These are phyloP conservation scores for Pentamera pediparva DNA, from an alignment of 53 echinoderm and acorn worm species.

Conservation along the genomic window DNA sequence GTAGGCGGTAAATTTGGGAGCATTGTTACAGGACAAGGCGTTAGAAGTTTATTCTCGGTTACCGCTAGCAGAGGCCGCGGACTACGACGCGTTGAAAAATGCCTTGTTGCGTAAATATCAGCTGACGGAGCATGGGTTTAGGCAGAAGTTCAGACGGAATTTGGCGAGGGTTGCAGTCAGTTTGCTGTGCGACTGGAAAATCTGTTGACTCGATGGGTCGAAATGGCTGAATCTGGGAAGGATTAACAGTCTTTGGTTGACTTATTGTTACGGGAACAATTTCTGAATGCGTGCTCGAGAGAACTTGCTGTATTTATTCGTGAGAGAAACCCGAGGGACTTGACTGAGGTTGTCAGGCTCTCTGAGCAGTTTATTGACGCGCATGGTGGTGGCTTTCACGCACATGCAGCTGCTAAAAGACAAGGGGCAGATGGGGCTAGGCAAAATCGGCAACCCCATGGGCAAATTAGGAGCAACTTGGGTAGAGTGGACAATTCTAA, in stretches of 20 bases:
- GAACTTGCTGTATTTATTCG: neutral
- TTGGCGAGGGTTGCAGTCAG: no score
- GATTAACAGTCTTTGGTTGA: conserved; percentile 1
- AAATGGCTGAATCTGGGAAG: neutral
- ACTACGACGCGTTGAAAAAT: neutral
- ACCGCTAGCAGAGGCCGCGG: neutral
- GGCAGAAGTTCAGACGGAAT: no score
- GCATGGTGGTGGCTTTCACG: conserved; percentile 26
- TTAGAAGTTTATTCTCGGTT: conserved; percentile 10
- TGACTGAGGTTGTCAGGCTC: neutral
- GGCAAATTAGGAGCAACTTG: no score
- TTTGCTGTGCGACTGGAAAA: no score
- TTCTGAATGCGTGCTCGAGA: neutral
- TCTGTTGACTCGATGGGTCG: no score
- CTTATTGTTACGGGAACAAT: conserved; percentile 28
- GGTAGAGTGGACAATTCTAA: no score
- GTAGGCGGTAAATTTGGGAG: no score
- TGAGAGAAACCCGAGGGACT: neutral
- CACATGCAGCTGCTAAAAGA: no score
- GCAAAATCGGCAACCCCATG: no score
- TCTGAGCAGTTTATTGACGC: conserved; percentile 32
- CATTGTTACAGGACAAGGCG: conserved; percentile 34
- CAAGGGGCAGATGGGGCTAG: no score
- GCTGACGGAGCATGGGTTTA: no score
- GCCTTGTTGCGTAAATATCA: no score